These are phyloP conservation scores for Pseudomyrmex gracilis DNA, from an alignment of 1,140 invertebrate species.

Conservation along the genomic window DNA sequence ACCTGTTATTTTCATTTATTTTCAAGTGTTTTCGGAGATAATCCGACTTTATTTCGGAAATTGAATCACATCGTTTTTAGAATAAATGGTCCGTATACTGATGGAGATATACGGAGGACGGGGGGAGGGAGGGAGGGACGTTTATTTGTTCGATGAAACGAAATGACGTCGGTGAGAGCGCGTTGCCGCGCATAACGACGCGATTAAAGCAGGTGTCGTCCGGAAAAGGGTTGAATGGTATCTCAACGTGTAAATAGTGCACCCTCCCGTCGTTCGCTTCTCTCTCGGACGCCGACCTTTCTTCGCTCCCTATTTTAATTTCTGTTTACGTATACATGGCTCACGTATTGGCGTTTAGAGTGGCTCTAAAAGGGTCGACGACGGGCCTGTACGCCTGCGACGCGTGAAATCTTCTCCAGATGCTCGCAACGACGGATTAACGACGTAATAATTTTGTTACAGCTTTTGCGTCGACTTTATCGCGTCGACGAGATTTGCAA, in stretches of 20 bases:
- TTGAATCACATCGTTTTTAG: conserved; percentile 4
- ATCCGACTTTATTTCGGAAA: conserved; percentile 30
- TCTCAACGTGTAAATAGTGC: conserved; percentile 37
- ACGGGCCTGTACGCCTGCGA: conserved; percentile 21
- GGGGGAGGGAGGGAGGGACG: background rate
- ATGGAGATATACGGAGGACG: background rate
- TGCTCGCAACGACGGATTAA: conserved; percentile 44
- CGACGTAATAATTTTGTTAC: conserved; percentile 52
- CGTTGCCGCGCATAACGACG: conserved; percentile 32
- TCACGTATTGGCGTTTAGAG: conserved; percentile 61
- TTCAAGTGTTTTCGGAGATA: background rate
- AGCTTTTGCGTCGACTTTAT: conserved; percentile 26
- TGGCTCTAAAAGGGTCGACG: conserved; percentile 59
- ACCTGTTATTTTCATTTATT: background rate
- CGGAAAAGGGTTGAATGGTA: conserved; percentile 48
- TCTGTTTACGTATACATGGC: conserved; percentile 39
- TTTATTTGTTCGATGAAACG: conserved; percentile 15
- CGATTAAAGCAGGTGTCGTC: conserved; percentile 38
- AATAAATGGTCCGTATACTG: conserved; percentile 4
- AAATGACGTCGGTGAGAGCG: conserved; percentile 47
- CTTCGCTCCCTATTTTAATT: conserved; percentile 57
- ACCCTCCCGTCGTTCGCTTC: background rate
- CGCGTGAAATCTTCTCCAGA: conserved; percentile 52
- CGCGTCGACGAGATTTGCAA: conserved; percentile 27
- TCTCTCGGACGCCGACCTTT: background rate